These are phyloP conservation scores for Sternotherus odoratus DNA, from an alignment of 2,797 vertebrate species.

Conservation along the genomic window DNA sequence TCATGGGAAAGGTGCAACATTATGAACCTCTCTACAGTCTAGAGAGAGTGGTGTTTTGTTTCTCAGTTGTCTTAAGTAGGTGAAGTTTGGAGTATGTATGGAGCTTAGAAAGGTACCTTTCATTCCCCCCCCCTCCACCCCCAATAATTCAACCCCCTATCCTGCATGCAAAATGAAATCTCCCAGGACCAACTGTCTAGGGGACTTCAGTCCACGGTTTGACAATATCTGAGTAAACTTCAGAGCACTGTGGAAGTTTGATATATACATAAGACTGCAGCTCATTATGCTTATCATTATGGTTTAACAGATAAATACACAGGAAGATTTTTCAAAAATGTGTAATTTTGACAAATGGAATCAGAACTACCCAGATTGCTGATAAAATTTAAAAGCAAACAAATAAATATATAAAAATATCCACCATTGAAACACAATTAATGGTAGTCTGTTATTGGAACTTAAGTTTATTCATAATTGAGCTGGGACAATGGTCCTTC, in stretches of 20 bases:
- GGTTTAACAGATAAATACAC: not conserved
- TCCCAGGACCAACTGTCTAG: slow-evolving; percentile 23
- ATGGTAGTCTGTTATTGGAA: not conserved
- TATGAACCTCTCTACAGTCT: not conserved
- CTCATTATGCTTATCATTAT: not conserved
- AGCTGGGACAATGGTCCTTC: not conserved
- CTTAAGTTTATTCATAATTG: not conserved
- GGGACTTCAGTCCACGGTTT: not conserved
- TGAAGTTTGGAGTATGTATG: not conserved
- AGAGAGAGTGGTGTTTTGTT: not conserved
- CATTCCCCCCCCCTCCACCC: not conserved
- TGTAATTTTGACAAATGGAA: not conserved
- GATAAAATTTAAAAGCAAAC: not conserved
- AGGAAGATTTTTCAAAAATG: not conserved
- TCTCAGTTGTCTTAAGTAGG: not conserved
- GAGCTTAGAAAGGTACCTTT: not conserved
- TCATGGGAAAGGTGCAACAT: not conserved
- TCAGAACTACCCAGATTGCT: not conserved
- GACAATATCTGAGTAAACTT: slow-evolving; percentile 12
- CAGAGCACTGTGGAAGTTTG: slow-evolving; percentile 12
- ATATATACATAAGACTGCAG: not conserved
- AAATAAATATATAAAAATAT: slow-evolving; percentile 1
- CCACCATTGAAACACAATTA: not conserved
- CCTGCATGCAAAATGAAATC: not conserved
- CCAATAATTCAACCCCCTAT: slow-evolving; percentile 21